Base-by-base conservation (phyloP, 2,797 vertebrate genomes). In the Loris lydekkerianus region DNA sequence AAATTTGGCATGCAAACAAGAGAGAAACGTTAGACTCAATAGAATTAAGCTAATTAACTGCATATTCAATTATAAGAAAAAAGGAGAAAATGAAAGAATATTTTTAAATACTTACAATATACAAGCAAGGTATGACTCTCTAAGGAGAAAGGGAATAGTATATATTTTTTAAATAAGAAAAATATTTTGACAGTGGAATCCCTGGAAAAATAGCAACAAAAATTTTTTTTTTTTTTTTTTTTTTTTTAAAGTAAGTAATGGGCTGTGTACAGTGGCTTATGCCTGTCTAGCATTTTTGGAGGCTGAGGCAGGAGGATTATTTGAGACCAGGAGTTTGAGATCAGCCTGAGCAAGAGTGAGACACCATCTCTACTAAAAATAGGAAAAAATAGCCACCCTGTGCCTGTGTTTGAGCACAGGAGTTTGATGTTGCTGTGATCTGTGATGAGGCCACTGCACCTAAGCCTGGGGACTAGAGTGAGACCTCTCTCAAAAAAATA, bases 21-120 rank as follows among this genome's bases (percentile, higher is more conserved):
- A 9, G 56, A 86, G 82, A 80, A 91, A 87, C 84, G 81, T 88
- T 84, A 70, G 67, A 63, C 21, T 78, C 86, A 83, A 49, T 29
- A 31, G 58, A 86, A 88, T 90, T 61, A 43, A 80, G 34, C 11
- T 89, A 84, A 93, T n/a, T 90, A 37, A 73, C 2, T 78, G 29
- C 69, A 91, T 46, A 61, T 76, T 76, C 69, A 95, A 60, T 83
- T 86, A 87, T 76, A 20, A 87, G 25, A 43, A 96, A 80, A 82
- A 72, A 70, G 4, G 63, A 63, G 20, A 92, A 89, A 93, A 46
- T 92, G 7, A 87, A 92, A 90, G 23, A 72, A 87, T 84, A 83
- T 29, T 0, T 78, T 87, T 65, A 78, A 87, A 89, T 29, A 58
- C 31, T 72, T 84, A 78, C 87, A 58, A 67, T 86, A 63, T 18